Evolutionary conservation across 2,888 invertebrate genomes (phyloP).

Genomic region (Cantharis rufa): DNA sequence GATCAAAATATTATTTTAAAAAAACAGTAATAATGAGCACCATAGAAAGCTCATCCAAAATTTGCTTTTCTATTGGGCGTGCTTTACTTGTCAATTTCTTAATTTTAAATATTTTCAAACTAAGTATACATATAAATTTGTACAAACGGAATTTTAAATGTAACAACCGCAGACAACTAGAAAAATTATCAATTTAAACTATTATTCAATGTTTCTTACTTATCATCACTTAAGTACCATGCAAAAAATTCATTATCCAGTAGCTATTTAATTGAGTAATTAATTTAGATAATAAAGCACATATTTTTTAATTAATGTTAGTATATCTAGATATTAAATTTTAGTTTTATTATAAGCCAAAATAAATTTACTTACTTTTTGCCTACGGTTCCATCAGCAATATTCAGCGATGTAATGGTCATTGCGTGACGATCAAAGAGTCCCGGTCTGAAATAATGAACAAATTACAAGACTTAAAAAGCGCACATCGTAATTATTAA

Average conservation of each 20-base stretch:
- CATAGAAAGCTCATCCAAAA: too few species aligned
- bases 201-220: background rate
- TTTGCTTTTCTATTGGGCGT: too few species aligned
- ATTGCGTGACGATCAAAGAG: slow-evolving; percentile 28
- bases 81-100: too few species aligned
- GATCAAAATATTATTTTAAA: too few species aligned
- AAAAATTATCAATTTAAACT: background rate
- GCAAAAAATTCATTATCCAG: background rate
- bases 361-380: slow-evolving; percentile 39
- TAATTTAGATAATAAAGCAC: background rate
- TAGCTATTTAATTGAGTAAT: background rate
- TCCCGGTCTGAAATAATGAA: slow-evolving; percentile 15
- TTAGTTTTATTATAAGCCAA: background rate
- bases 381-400: slow-evolving; percentile 45
- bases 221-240: background rate
- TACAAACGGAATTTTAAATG: background rate
- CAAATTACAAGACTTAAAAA: slow-evolving; percentile 9
- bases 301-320: background rate
- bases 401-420: slow-evolving; percentile 47
- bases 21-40: too few species aligned
- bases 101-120: background rate
- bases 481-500: slow-evolving; percentile 7
- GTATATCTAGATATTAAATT: background rate
- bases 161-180: background rate
- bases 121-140: background rate